Evolutionary conservation across 2,888 invertebrate species (phyloP).

Genomic region (Andricus quercusramuli): DNA sequence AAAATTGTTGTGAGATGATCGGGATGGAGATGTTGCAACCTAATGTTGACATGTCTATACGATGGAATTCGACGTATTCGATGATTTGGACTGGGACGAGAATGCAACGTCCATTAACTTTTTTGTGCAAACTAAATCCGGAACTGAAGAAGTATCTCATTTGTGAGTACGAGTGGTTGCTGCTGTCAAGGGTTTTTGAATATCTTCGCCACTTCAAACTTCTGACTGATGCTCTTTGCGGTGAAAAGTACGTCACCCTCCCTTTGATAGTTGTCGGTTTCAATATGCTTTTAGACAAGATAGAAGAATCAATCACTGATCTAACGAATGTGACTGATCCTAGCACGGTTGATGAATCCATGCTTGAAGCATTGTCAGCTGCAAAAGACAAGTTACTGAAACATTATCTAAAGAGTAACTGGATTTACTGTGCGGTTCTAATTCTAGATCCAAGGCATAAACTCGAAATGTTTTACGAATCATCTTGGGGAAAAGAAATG

Average conservation of each 20-base stretch:
- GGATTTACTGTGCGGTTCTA: too few relatives aligned
- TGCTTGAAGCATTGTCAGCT: too few relatives aligned
- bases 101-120: neutral
- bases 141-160: neutral
- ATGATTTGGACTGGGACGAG: neutral
- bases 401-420: too few relatives aligned
- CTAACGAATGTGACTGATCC: conserved; percentile 39
- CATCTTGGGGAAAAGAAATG: too few relatives aligned
- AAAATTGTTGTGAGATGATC: neutral
- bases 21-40: neutral
- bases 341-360: too few relatives aligned
- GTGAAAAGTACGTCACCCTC: conserved; percentile 54
- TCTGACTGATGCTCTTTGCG: conserved; percentile 46
- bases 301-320: conserved; percentile 36
- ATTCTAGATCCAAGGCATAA: too few relatives aligned
- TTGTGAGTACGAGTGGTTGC: neutral
- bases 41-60: neutral
- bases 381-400: too few relatives aligned
- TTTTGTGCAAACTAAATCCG: neutral
- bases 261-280: conserved; percentile 45
- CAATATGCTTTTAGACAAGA: conserved; percentile 46
- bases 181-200: neutral
- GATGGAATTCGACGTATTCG: neutral
- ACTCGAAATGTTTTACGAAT: too few relatives aligned
- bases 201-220: conserved; percentile 25